Evolutionary conservation across 1,140 invertebrate species (phyloP).

Genomic region (Eurosta solidaginis): DNA sequence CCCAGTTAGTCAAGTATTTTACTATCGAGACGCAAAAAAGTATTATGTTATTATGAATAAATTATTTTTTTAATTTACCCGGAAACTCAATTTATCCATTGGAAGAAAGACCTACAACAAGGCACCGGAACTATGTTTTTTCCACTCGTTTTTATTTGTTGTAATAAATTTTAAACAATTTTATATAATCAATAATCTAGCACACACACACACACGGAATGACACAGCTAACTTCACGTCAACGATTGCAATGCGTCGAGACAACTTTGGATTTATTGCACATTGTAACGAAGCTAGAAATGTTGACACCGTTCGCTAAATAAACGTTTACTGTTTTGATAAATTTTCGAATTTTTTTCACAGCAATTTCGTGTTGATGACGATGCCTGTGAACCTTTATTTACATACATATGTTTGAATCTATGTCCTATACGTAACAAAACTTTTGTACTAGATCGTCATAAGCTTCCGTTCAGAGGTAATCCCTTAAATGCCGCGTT

Average conservation of each 20-base stretch:
- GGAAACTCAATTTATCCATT: slow-evolving; percentile 34
- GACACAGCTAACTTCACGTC: neutral
- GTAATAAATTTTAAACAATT: neutral
- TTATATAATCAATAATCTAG: neutral
- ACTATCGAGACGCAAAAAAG: too few species aligned
- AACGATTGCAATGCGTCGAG: neutral
- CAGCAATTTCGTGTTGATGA: too few species aligned
- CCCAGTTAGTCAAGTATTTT: too few species aligned
- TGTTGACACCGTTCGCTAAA: neutral
- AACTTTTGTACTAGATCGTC: neutral
- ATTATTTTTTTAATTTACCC: slow-evolving; percentile 14
- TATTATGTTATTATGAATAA: neutral
- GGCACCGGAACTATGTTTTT: slow-evolving; percentile 13
- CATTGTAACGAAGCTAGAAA: neutral
- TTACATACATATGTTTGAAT: too few species aligned
- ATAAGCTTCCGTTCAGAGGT: neutral
- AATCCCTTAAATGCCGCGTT: neutral
- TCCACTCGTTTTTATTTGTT: neutral
- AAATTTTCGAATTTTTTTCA: too few species aligned
- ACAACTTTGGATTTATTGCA: neutral
- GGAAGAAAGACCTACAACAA: neutral
- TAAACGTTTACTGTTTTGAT: too few species aligned
- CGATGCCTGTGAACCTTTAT: too few species aligned
- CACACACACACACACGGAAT: neutral
- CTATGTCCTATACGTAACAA: too few species aligned